These are phyloP conservation scores for Natator depressus DNA, from an alignment of 2,113 vertebrate genomes.

Conservation along the genomic window DNA sequence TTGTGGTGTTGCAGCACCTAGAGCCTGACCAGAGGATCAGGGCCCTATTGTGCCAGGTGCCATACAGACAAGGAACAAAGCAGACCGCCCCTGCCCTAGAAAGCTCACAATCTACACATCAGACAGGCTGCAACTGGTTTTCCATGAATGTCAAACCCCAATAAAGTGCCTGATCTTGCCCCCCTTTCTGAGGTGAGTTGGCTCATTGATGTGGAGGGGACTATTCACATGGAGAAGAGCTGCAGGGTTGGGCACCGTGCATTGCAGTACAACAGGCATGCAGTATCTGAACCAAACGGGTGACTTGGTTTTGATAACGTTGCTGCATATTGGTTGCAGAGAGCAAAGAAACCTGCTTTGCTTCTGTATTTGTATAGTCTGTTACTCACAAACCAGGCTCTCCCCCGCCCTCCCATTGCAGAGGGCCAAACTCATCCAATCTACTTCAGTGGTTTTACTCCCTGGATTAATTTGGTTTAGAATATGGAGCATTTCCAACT, in stretches of 20 bases:
- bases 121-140: not conserved
- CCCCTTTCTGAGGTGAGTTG: not conserved
- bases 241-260: not conserved
- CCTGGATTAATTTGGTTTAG: not conserved
- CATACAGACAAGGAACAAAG: fast-evolving
- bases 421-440: fast-evolving
- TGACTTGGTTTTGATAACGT: not conserved
- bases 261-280: not conserved
- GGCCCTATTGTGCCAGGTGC: not conserved
- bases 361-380: not conserved
- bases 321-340: not conserved
- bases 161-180: not conserved
- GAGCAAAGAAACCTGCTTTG: not conserved
- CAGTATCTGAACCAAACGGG: not conserved
- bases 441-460: not conserved
- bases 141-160: not conserved
- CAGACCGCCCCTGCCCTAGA: not conserved
- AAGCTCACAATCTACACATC: not conserved
- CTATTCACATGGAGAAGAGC: not conserved
- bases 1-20: not conserved
- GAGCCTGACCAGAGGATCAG: not conserved
- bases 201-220: not conserved
- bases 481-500: not conserved
- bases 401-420: not conserved
- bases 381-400: not conserved